Evolutionary conservation across 2,113 vertebrate species (phyloP).

Genomic region (Nycticorax nycticorax): DNA sequence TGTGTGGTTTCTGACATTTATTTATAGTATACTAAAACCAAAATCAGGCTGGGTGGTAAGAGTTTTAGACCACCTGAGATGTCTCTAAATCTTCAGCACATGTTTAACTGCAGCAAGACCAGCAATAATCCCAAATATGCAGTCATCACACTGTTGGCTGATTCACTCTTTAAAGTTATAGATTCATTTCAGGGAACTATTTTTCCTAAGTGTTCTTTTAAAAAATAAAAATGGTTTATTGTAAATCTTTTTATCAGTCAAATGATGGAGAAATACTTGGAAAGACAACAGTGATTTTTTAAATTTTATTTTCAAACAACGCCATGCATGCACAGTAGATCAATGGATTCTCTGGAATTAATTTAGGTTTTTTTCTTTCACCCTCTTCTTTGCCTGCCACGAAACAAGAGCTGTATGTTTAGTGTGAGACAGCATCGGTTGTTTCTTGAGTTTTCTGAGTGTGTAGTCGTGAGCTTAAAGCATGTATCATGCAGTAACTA

Average conservation of each 20-base stretch:
- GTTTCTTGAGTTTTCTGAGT: not conserved
- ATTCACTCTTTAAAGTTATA: not conserved
- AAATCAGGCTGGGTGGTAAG: conserved; percentile 37
- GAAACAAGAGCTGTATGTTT: not conserved
- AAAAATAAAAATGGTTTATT: not conserved
- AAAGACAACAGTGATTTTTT: not conserved
- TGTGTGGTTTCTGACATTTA: conserved; percentile 18
- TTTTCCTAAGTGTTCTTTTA: not conserved
- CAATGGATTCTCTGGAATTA: not conserved
- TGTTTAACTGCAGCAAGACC: not conserved
- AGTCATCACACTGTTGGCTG: not conserved
- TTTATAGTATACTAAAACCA: conserved; percentile 24
- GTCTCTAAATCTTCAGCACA: conserved; percentile 43
- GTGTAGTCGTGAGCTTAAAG: not conserved
- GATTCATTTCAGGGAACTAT: not conserved
- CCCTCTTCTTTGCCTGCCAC: not conserved
- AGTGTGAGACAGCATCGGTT: not conserved
- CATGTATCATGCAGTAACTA: not conserved
- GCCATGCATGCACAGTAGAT: not conserved
- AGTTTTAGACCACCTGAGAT: conserved; percentile 43
- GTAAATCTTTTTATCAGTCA: not conserved
- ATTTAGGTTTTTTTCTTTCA: not conserved
- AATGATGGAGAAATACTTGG: not conserved
- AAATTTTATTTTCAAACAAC: not conserved
- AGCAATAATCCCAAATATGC: not conserved